These are phyloP conservation scores for Galemys pyrenaicus DNA, from an alignment of 2,113 vertebrate genomes.

Conservation along the genomic window DNA sequence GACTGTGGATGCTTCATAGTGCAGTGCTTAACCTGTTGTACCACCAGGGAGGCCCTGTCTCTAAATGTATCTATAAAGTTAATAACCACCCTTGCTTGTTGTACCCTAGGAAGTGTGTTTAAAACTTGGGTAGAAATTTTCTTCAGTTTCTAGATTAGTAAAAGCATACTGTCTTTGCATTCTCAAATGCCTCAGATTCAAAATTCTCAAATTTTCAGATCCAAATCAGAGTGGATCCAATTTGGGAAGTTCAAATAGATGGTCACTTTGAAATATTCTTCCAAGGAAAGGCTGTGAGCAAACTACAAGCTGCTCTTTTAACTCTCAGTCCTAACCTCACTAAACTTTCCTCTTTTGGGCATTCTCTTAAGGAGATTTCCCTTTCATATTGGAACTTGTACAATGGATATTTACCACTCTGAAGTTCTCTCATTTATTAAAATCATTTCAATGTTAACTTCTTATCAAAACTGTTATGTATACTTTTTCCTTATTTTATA, in stretches of 20 bases:
- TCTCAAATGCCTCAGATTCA: no score
- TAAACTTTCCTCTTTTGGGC: neutral
- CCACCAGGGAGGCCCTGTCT: no score
- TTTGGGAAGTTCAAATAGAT: neutral
- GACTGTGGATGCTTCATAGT: no score
- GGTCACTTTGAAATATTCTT: neutral
- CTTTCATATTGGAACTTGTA: neutral
- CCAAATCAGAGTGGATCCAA: neutral
- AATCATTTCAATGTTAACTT: neutral
- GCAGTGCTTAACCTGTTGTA: no score
- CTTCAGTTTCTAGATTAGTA: neutral
- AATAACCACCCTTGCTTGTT: neutral
- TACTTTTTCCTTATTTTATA: neutral
- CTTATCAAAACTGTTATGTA: neutral
- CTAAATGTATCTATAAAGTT: neutral
- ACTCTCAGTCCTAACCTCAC: neutral
- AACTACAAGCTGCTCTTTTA: neutral
- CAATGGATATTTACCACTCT: neutral
- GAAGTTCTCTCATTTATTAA: neutral
- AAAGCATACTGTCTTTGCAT: neutral
- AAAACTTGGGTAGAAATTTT: neutral
- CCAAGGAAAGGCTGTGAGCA: neutral
- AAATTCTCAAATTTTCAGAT: no score
- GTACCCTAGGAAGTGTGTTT: constrained; percentile 15
- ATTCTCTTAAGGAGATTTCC: neutral